Percentiles rank a stretch among this genome's conserved stretches.
Conservation (phyloP, 2,888 invertebrate genomes). For the Platerodrilus igneus region DNA sequence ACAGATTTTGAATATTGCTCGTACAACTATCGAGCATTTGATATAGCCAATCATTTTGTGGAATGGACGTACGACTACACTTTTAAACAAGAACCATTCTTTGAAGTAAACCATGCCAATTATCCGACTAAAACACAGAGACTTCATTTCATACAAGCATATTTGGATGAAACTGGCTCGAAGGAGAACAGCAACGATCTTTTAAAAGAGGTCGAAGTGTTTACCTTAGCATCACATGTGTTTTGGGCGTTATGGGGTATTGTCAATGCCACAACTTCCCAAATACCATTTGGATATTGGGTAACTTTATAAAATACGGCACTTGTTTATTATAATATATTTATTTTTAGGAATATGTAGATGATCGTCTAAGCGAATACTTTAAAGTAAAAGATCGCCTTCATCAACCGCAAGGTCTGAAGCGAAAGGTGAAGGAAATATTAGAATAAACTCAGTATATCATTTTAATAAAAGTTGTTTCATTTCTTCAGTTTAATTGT, state of each 20-base stretch:
- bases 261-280: slow-evolving; percentile 79
- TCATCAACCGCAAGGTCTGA: slow-evolving; percentile 7
- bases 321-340: neutral
- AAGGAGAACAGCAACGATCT: slow-evolving; percentile 40
- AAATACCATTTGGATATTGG: slow-evolving; percentile 93
- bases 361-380: slow-evolving; percentile 36
- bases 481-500: too few species aligned
- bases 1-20: slow-evolving; percentile 91
- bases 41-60: slow-evolving; percentile 90
- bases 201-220: slow-evolving; percentile 70
- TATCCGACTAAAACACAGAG: slow-evolving; percentile 78
- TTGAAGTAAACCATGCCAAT: slow-evolving; percentile 60
- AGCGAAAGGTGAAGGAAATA: slow-evolving; percentile 12
- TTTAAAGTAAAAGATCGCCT: slow-evolving; percentile 32
- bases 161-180: slow-evolving; percentile 48
- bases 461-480: too few species aligned
- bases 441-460: too few species aligned
- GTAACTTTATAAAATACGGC: slow-evolving; percentile 51
- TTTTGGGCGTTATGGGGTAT: slow-evolving; percentile 94
- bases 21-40: slow-evolving; percentile 90
- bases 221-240: slow-evolving; percentile 82
- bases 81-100: slow-evolving; percentile 71
- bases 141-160: slow-evolving; percentile 54
- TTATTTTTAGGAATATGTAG: slow-evolving; percentile 38
- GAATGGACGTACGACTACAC: slow-evolving; percentile 92